Evolutionary conservation across 2,113 vertebrate species (phyloP).

Genomic region (Dipodomys merriami): DNA sequence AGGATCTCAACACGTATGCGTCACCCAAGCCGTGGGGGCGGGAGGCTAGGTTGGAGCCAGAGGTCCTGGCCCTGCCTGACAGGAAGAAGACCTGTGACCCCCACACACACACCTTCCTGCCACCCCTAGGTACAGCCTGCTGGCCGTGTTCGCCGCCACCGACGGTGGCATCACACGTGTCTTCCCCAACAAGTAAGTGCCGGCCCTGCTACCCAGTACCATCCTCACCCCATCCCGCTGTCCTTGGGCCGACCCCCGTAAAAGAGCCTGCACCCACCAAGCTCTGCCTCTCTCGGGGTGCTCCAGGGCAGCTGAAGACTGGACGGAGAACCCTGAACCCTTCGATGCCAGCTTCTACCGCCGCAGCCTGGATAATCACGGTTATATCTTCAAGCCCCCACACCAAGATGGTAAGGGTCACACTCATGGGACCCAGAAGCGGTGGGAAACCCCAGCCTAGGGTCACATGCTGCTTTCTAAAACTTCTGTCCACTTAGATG

Average conservation of each 20-base stretch:
- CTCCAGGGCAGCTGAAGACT: constrained; percentile 94
- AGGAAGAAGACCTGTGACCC: constrained; percentile 21
- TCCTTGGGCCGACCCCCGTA: not conserved
- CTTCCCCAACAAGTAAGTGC: constrained; percentile 97
- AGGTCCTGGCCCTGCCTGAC: not conserved
- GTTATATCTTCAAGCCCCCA: constrained; percentile 96
- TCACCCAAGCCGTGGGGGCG: constrained; percentile 6
- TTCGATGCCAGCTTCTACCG: constrained; percentile 98
- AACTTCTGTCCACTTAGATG: not conserved
- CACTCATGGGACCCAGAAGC: not conserved
- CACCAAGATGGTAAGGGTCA: constrained; percentile 91
- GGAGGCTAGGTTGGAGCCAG: constrained; percentile 23
- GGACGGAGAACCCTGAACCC: constrained; percentile 97
- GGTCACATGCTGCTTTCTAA: not conserved
- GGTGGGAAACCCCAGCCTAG: not conserved
- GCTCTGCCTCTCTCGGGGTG: constrained; percentile 30
- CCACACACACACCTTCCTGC: not conserved
- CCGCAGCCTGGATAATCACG: constrained; percentile 97
- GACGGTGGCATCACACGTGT: constrained; percentile 97
- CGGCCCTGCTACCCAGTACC: not conserved
- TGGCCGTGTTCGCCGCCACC: constrained; percentile 96
- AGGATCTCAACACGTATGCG: constrained; percentile 96
- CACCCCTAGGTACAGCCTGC: constrained; percentile 93
- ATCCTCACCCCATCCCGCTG: not conserved
- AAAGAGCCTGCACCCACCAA: not conserved